These are phyloP conservation scores for Paramisgurnus dabryanus DNA, from an alignment of 2,113 vertebrate genomes.

Conservation along the genomic window DNA sequence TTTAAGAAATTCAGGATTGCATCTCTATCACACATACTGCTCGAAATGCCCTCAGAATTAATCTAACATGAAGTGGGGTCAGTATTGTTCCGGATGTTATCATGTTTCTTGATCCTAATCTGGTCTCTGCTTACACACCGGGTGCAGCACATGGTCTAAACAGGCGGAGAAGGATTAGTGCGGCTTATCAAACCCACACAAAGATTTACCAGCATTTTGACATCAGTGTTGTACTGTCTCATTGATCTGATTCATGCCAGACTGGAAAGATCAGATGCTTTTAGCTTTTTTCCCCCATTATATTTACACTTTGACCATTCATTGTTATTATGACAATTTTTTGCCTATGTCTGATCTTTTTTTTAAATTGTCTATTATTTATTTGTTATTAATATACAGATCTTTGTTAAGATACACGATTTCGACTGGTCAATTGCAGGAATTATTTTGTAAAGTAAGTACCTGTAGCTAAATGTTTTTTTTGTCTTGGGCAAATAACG, in stretches of 20 bases:
- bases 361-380: neutral
- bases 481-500: too few relatives aligned
- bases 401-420: neutral
- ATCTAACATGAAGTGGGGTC: slow-evolving; percentile 32
- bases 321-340: too few relatives aligned
- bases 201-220: slow-evolving; percentile 46
- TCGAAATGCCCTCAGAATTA: slow-evolving; percentile 32
- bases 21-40: slow-evolving; percentile 33
- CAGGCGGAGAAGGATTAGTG: slow-evolving; percentile 48
- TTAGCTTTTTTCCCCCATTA: neutral
- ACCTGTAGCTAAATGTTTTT: too few relatives aligned
- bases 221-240: slow-evolving; percentile 26
- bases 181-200: slow-evolving; percentile 51
- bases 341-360: neutral
- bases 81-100: slow-evolving; percentile 37
- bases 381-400: neutral
- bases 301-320: neutral
- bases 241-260: slow-evolving; percentile 12
- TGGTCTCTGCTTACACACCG: slow-evolving; percentile 29
- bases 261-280: neutral
- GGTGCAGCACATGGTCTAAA: slow-evolving; percentile 30
- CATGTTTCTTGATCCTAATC: slow-evolving; percentile 48
- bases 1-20: neutral
- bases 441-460: too few relatives aligned
- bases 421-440: neutral